phyloP scores from a whole-genome alignment of 2,797 vertebrate genomes.

The Mormyrops boulengeri region DNA sequence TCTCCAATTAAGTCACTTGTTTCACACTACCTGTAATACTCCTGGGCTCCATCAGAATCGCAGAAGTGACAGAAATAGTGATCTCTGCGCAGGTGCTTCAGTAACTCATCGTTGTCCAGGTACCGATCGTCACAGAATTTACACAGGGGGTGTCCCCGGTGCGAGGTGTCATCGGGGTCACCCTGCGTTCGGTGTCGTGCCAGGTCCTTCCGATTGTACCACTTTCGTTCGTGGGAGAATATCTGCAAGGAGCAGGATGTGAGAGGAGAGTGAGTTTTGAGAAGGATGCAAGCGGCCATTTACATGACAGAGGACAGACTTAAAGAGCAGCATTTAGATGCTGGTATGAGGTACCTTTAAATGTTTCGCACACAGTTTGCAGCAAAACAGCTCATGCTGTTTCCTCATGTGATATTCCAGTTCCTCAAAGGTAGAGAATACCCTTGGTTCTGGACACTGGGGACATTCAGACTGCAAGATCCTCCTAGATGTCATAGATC shows the following conservation, averaged over 20 bases:
- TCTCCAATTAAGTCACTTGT: neutral
- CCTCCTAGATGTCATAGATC: slow-evolving; percentile 57
- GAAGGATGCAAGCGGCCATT: neutral
- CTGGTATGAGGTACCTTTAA: slow-evolving; percentile 70
- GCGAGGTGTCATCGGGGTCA: slow-evolving; percentile 92
- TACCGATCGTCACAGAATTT: slow-evolving; percentile 97
- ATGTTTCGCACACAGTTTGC: slow-evolving; percentile 89
- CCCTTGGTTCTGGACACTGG: slow-evolving; percentile 71
- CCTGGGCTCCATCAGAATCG: slow-evolving; percentile 90
- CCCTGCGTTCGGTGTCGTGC: slow-evolving; percentile 87
- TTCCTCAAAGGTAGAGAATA: slow-evolving; percentile 82
- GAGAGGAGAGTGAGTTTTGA: neutral
- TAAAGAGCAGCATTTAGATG: slow-evolving; percentile 7
- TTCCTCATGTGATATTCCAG: slow-evolving; percentile 95
- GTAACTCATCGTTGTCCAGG: slow-evolving; percentile 89
- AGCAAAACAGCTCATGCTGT: slow-evolving; percentile 92
- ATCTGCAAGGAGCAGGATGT: slow-evolving; percentile 59
- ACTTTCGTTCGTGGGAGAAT: slow-evolving; percentile 86
- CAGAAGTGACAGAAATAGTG: slow-evolving; percentile 99
- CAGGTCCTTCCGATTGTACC: slow-evolving; percentile 95
- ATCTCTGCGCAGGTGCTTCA: slow-evolving; percentile 89
- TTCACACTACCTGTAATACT: slow-evolving; percentile 84
- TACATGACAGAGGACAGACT: neutral
- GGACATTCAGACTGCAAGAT: slow-evolving; percentile 81
- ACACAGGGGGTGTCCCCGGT: slow-evolving; percentile 91